Evolutionary conservation across 2,888 invertebrate genomes (phyloP).

Genomic region (Drosophila monieri): DNA sequence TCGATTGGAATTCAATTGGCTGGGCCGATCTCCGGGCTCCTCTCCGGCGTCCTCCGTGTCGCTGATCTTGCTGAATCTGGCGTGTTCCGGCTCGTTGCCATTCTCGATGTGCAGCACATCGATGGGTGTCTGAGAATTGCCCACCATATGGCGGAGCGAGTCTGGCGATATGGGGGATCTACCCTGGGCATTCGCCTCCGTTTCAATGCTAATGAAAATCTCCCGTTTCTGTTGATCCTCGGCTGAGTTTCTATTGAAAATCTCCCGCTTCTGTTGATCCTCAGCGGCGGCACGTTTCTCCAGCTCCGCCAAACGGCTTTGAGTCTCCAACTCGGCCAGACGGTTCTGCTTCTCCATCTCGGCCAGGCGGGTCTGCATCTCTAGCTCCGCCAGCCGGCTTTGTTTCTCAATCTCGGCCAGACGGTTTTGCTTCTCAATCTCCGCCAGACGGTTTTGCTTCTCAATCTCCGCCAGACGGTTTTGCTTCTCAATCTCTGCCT

Average conservation of each 20-base stretch:
- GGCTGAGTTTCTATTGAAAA: conserved; percentile 79
- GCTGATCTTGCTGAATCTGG: conserved; percentile 81
- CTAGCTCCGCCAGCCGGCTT: conserved; percentile 20
- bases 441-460: conserved; percentile 15
- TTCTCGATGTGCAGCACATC: conserved; percentile 80
- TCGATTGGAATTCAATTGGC: conserved; percentile 35
- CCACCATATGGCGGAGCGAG: conserved; percentile 78
- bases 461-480: not conserved
- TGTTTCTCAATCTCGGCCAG: conserved; percentile 6
- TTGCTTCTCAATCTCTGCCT: conserved; percentile 19
- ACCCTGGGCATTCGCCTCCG: conserved; percentile 80
- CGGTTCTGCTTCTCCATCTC: conserved; percentile 12
- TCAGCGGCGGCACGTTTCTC: conserved; percentile 36
- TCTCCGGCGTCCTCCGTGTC: conserved; percentile 69
- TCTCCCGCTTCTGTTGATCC: conserved; percentile 76
- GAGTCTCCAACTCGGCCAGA: conserved; percentile 19
- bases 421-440: conserved; percentile 13
- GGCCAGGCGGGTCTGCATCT: conserved; percentile 5
- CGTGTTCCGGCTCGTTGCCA: conserved; percentile 77
- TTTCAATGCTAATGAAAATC: conserved; percentile 83
- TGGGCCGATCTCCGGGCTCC: conserved; percentile 42
- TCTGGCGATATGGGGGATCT: conserved; percentile 76
- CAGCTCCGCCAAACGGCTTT: conserved; percentile 4
- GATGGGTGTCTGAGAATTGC: conserved; percentile 78
- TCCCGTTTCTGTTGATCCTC: conserved; percentile 74